These are phyloP conservation scores for Bombus superbus DNA, from an alignment of 1,140 invertebrate genomes.

Conservation along the genomic window DNA sequence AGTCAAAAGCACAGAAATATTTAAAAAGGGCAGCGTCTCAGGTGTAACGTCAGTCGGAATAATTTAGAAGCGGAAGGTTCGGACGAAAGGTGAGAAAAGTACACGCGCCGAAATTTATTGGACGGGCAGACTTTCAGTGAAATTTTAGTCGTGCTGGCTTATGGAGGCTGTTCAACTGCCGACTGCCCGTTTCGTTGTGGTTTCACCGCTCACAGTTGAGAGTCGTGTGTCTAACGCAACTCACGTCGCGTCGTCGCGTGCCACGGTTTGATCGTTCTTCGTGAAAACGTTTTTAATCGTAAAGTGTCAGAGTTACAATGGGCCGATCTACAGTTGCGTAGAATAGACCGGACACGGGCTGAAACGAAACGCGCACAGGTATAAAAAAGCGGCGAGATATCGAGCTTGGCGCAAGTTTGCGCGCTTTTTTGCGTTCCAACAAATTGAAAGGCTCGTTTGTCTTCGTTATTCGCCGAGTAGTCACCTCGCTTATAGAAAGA, in stretches of 20 bases:
- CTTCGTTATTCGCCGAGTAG: slow-evolving; percentile 57
- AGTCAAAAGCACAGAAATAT: slow-evolving; percentile 77
- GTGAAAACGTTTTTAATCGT: slow-evolving; percentile 22
- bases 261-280: background rate
- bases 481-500: slow-evolving; percentile 22
- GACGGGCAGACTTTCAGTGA: background rate
- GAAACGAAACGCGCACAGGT: background rate
- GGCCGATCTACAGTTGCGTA: background rate
- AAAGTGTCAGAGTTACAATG: slow-evolving; percentile 18
- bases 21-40: slow-evolving; percentile 75
- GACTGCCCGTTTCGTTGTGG: background rate
- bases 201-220: background rate
- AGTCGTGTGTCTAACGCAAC: background rate
- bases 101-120: slow-evolving; percentile 45
- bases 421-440: slow-evolving; percentile 8
- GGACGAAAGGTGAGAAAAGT: slow-evolving; percentile 18
- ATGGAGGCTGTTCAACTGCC: background rate
- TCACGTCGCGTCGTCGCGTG: background rate
- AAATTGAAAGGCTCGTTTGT: slow-evolving; percentile 64
- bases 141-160: background rate
- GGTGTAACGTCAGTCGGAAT: slow-evolving; percentile 79
- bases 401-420: background rate
- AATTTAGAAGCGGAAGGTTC: slow-evolving; percentile 65
- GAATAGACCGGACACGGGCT: background rate
- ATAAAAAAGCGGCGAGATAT: background rate